Conservation (phyloP, 2,797 vertebrate genomes). For the Strix occidentalis region DNA sequence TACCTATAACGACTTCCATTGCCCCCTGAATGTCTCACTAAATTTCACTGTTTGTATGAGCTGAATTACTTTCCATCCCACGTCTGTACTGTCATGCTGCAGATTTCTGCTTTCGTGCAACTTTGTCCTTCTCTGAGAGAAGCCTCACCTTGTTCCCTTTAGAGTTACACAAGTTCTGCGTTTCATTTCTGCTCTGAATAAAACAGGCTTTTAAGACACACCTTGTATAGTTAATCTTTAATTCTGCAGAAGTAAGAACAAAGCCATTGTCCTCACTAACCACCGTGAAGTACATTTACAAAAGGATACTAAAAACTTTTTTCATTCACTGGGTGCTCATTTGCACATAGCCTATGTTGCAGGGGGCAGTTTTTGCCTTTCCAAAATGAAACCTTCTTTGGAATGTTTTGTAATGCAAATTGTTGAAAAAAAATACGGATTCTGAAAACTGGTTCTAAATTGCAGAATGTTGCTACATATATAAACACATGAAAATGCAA, state of each 20-base stretch:
- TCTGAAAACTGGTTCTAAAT: background rate
- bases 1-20: background rate
- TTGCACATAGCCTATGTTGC: background rate
- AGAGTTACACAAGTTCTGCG: background rate
- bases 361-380: background rate
- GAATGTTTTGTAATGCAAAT: constrained; percentile 18
- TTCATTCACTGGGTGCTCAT: background rate
- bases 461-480: background rate
- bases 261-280: constrained; percentile 41
- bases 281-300: constrained; percentile 32
- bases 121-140: background rate
- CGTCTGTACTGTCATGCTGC: background rate
- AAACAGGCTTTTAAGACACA: background rate
- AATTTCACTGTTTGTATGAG: background rate
- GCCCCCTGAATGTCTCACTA: background rate
- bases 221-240: background rate
- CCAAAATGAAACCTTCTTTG: background rate
- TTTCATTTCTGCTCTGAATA: background rate
- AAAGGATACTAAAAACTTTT: constrained; percentile 2
- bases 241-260: constrained; percentile 44
- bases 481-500: background rate
- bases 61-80: background rate
- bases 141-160: background rate
- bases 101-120: background rate
- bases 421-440: background rate